Conservation (phyloP, 1,140 invertebrate genomes). For the Coelopa frigida region DNA sequence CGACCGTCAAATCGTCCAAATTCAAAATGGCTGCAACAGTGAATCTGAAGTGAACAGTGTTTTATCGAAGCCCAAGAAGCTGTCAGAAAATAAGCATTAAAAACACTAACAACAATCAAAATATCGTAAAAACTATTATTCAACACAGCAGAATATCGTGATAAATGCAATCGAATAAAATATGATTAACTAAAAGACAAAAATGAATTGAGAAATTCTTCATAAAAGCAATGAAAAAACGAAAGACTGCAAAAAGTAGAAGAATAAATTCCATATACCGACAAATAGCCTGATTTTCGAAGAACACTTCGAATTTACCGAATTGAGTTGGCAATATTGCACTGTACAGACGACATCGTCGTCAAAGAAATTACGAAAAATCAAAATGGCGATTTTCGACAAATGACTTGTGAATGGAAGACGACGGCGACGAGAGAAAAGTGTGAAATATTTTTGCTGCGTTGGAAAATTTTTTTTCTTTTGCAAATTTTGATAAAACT, state of each 20-base stretch:
- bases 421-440: slow-evolving; percentile 13
- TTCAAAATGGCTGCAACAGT: slow-evolving; percentile 9
- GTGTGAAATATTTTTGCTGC: slow-evolving; percentile 15
- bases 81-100: background rate
- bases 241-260: background rate
- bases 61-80: background rate
- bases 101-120: background rate
- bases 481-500: slow-evolving; percentile 5
- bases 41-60: too few species aligned
- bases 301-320: background rate
- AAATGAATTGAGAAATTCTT: background rate
- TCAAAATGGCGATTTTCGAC: slow-evolving; percentile 19
- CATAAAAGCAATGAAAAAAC: background rate
- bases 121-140: background rate
- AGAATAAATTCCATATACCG: background rate
- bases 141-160: slow-evolving; percentile 3
- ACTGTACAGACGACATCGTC: too few species aligned
- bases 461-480: slow-evolving; percentile 17
- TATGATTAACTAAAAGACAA: background rate
- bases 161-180: slow-evolving; percentile 2
- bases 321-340: slow-evolving; percentile 10
- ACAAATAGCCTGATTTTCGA: background rate
- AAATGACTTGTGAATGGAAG: slow-evolving; percentile 16
- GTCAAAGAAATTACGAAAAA: slow-evolving; percentile 13
- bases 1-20: background rate